Conservation (phyloP, 2,888 invertebrate species). For the Cenopis cana region DNA sequence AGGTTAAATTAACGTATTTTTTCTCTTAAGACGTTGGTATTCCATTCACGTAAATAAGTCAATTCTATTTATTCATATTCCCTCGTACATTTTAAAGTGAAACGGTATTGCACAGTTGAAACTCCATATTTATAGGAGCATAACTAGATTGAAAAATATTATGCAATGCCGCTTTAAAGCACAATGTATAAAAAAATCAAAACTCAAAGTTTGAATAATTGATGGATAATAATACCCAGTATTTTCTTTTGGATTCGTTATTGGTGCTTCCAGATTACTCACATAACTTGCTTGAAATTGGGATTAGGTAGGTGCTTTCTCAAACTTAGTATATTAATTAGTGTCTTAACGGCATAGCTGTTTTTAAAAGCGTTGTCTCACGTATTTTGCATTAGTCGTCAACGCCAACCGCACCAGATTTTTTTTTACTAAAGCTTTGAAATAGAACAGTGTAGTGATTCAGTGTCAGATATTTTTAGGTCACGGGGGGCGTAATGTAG, state of each 20-base stretch:
- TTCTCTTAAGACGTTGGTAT: background rate
- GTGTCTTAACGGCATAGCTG: background rate
- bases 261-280: no score
- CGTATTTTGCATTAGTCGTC: slow-evolving; percentile 27
- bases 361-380: slow-evolving; percentile 17
- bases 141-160: no score
- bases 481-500: slow-evolving; percentile 56
- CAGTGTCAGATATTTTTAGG: slow-evolving; percentile 65
- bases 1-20: background rate
- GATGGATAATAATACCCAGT: no score
- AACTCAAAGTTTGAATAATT: no score
- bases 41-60: background rate
- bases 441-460: slow-evolving; percentile 59
- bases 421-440: slow-evolving; percentile 46
- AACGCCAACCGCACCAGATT: slow-evolving; percentile 36
- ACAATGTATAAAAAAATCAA: no score
- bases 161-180: no score
- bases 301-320: background rate
- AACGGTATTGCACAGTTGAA: no score
- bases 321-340: background rate
- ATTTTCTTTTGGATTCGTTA: no score
- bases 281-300: background rate
- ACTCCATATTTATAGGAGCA: no score
- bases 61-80: no score
- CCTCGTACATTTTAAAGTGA: no score